Conservation (phyloP, 2,888 invertebrate genomes). For the Caenorhabditis becei region DNA sequence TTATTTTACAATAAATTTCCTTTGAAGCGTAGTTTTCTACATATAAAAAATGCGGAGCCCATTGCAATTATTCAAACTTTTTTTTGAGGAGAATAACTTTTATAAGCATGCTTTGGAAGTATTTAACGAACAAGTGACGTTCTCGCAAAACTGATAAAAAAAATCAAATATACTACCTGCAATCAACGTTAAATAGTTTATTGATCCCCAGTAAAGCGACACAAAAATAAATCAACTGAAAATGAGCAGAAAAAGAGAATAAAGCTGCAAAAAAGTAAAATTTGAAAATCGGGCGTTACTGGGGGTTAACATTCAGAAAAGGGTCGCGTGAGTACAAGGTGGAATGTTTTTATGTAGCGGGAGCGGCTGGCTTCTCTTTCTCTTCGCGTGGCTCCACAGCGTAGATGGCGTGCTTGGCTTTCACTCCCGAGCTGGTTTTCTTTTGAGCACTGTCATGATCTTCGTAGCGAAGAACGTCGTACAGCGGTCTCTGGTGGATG, state of each 20-base stretch:
- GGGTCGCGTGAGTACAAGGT: neutral
- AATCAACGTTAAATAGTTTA: neutral
- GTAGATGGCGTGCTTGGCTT: constrained; percentile 45
- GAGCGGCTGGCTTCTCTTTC: constrained; percentile 4
- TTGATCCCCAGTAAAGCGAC: neutral
- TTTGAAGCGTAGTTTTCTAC: no score
- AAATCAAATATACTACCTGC: no score
- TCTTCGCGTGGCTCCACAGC: constrained; percentile 35
- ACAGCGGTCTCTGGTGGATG: constrained; percentile 48
- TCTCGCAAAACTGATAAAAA: no score
- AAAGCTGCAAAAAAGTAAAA: neutral
- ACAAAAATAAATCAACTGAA: neutral
- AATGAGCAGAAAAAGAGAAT: neutral
- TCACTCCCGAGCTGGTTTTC: constrained; percentile 62
- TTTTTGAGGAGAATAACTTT: no score
- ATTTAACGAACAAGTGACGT: no score
- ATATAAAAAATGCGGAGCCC: no score
- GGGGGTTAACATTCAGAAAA: neutral
- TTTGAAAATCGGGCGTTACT: neutral
- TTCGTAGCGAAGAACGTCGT: constrained; percentile 67
- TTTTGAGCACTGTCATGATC: constrained; percentile 71
- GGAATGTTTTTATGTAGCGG: neutral
- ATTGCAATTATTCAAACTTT: no score
- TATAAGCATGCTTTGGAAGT: no score
- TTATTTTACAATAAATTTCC: no score